Base-by-base conservation (phyloP, 1,140 invertebrate genomes). In the Panagrolaimus sp. region DNA sequence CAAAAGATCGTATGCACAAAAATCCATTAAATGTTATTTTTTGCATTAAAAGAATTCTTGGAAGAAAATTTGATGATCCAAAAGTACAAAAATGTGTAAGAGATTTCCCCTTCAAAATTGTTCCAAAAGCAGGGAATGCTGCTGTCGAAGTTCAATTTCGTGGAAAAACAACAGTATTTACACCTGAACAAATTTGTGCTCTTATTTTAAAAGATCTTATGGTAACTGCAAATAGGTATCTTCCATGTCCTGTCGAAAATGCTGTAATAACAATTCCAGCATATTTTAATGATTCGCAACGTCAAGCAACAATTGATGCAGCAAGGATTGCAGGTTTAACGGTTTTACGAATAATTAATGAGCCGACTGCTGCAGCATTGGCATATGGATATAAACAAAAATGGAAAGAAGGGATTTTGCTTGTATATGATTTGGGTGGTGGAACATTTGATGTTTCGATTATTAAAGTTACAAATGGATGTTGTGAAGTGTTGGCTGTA, bases 391-490 rank as follows among this genome's bases (percentile, higher is more conserved):
- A 92, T 77, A 92, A 91, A 82, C 90, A 91, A 72, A 84, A 64
- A 0, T 91, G 90, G 16, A 76, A 72, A 43, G 85, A 86, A 72
- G 75, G 82, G 20, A 86, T 87, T 75, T 85, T 88, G 8, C 78
- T 88, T 0, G 87, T 88, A 73, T 97, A 95, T 84, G 94, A 97
- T 87, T 87, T 97, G 73, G 94, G 94, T 72, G 93, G 93, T 83
- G 94, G 94, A 81, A 97, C 94, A 74, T 97, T 97, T 83, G 93
- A 96, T 87, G 93, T 96, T 9, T 95, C 93, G 25, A 91, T 96
- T 79, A 85, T 96, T 69, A 93, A 91, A 70, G 95, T 96, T 83
- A 92, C 93, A 83, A 92, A 95, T 84, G 93, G 93, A 77, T 92
- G 96, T 82, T 88, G 88, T 78, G 93, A 96, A 85, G 93, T 96